phyloP scores from a whole-genome alignment of 1,140 invertebrate species.

The Atta texana region DNA sequence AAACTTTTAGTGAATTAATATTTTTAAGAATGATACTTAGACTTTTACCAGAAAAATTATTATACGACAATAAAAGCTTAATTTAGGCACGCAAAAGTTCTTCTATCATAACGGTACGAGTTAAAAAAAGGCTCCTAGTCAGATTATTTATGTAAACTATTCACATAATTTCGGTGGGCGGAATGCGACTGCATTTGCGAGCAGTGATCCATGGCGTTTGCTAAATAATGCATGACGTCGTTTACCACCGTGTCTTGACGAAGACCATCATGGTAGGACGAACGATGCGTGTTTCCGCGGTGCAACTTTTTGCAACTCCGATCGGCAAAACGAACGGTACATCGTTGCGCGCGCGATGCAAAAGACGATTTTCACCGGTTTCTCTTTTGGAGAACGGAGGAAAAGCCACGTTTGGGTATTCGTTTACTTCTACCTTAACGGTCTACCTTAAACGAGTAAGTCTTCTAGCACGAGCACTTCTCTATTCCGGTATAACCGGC shows the following conservation, averaged over 20 bases:
- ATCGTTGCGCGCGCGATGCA: conserved; percentile 33
- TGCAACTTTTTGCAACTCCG: conserved; percentile 29
- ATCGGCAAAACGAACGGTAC: conserved; percentile 50
- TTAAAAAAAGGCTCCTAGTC: not conserved
- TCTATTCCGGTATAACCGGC: not conserved
- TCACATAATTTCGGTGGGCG: conserved; percentile 52
- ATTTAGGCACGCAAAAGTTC: not conserved
- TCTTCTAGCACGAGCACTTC: not conserved
- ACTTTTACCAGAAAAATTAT: not conserved
- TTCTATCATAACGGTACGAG: not conserved
- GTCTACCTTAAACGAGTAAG: not conserved
- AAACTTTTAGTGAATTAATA: not conserved
- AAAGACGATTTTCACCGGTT: conserved; percentile 65
- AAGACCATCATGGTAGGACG: conserved; percentile 41
- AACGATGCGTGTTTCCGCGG: conserved; percentile 61
- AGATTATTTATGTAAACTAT: conserved; percentile 37
- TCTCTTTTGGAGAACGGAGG: conserved; percentile 68
- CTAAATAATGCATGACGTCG: conserved; percentile 81
- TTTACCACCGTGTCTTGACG: conserved; percentile 45
- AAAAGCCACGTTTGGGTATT: conserved; percentile 53
- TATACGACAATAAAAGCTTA: not conserved
- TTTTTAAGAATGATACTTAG: not conserved
- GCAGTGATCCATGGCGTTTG: conserved; percentile 77
- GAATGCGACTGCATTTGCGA: conserved; percentile 71
- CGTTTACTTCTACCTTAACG: conserved; percentile 6